Conservation (phyloP, 1,140 invertebrate species). For the Gonatopus flavifemur region DNA sequence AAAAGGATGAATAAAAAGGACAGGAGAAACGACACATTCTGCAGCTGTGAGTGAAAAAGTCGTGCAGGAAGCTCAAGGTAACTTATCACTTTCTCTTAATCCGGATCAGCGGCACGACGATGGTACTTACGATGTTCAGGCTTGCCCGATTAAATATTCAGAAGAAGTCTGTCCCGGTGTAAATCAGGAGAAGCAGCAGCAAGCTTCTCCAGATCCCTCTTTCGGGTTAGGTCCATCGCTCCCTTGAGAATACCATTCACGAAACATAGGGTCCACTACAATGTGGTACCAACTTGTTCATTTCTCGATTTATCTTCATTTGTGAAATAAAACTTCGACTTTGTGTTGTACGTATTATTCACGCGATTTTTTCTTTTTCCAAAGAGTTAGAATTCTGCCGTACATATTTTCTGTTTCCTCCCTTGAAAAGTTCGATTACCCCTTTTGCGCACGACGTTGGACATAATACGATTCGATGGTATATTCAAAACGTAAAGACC, state of each 20-base stretch:
- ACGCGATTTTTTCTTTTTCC: no score
- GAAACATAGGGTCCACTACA: no score
- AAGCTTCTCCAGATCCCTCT: slow-evolving; percentile 22
- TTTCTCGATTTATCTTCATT: no score
- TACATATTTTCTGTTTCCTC: no score
- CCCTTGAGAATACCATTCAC: slow-evolving; percentile 25
- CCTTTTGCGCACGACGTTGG: no score
- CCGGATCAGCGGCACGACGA: slow-evolving; percentile 39
- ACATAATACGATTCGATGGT: no score
- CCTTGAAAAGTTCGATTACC: no score
- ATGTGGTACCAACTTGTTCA: no score
- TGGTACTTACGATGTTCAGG: slow-evolving; percentile 27
- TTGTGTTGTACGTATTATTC: no score
- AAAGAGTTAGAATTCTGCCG: no score
- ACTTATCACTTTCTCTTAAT: slow-evolving; percentile 48
- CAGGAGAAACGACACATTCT: slow-evolving; percentile 21
- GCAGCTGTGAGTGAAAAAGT: slow-evolving; percentile 27
- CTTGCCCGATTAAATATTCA: slow-evolving; percentile 44
- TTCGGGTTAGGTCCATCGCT: slow-evolving; percentile 21
- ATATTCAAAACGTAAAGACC: no score
- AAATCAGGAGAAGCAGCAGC: slow-evolving; percentile 34
- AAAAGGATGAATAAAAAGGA: slow-evolving; percentile 15
- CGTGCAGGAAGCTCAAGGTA: slow-evolving; percentile 27
- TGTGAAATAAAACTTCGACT: no score
- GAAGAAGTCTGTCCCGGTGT: slow-evolving; percentile 36